These are phyloP conservation scores for Andricus quercusramuli DNA, from an alignment of 2,888 invertebrate species.

Conservation along the genomic window DNA sequence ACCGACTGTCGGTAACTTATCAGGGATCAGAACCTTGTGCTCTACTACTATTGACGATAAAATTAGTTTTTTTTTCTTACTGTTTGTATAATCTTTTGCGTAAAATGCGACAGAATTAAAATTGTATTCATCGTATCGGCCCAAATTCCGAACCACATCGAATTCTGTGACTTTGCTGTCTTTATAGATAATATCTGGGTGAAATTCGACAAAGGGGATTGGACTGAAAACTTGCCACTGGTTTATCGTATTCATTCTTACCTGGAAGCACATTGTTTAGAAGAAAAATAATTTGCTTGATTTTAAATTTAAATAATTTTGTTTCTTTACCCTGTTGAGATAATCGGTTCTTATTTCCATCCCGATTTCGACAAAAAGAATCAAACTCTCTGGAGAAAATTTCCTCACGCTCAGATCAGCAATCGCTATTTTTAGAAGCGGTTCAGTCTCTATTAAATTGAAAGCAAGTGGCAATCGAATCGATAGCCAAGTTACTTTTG, in stretches of 20 bases:
- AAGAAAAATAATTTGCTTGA: slow-evolving; percentile 40
- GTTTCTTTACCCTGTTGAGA: slow-evolving; percentile 87
- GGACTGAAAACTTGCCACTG: slow-evolving; percentile 95
- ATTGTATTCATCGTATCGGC: slow-evolving; percentile 89
- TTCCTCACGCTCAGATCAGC: slow-evolving; percentile 86
- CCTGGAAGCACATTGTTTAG: slow-evolving; percentile 79
- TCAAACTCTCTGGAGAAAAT: slow-evolving; percentile 86
- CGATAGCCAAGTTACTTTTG: slow-evolving; percentile 86
- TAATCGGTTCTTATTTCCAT: slow-evolving; percentile 90
- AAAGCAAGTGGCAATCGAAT: slow-evolving; percentile 80
- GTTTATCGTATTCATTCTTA: slow-evolving; percentile 95
- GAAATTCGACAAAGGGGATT: slow-evolving; percentile 93
- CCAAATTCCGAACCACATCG: slow-evolving; percentile 87
- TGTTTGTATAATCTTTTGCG: slow-evolving; percentile 88
- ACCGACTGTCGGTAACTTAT: too few species aligned
- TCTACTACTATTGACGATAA: too few species aligned
- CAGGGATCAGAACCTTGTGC: too few species aligned
- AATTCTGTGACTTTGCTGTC: slow-evolving; percentile 79
- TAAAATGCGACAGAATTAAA: slow-evolving; percentile 90
- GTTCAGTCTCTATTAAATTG: slow-evolving; percentile 66
- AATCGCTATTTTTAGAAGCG: slow-evolving; percentile 80
- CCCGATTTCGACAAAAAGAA: slow-evolving; percentile 85
- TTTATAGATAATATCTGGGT: slow-evolving; percentile 83
- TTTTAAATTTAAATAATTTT: slow-evolving; percentile 1
- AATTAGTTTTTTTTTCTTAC: slow-evolving; percentile 76